phyloP scores from a whole-genome alignment of 2,797 vertebrate species.

The Acipenser ruthenus region DNA sequence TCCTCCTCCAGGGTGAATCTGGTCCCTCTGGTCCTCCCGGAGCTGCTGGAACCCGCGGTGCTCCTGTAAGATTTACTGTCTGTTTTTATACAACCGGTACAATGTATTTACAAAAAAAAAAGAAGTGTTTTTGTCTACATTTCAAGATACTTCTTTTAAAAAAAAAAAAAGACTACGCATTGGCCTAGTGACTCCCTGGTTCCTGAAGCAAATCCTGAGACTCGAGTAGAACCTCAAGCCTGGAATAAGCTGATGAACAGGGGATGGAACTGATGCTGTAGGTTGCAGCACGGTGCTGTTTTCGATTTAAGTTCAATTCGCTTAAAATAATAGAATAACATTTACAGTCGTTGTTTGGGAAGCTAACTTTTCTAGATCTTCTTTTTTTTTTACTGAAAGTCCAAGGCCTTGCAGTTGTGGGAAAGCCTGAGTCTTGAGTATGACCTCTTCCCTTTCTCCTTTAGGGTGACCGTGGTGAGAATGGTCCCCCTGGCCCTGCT shows the following conservation, averaged over 20 bases:
- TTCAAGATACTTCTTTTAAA: neutral
- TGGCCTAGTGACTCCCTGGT: too few relatives aligned
- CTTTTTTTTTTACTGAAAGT: neutral
- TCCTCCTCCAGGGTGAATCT: constrained; percentile 72
- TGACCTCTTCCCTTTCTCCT: constrained; percentile 18
- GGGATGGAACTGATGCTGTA: too few relatives aligned
- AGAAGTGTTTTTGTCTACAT: too few relatives aligned
- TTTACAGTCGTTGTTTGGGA: too few relatives aligned
- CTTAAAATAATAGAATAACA: too few relatives aligned
- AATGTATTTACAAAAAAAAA: too few relatives aligned
- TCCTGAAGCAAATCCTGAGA: too few relatives aligned
- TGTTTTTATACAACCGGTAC: neutral
- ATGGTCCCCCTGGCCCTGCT: constrained; percentile 83
- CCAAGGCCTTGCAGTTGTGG: neutral
- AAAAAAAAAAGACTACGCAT: too few relatives aligned
- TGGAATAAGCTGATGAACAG: too few relatives aligned
- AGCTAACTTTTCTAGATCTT: neutral
- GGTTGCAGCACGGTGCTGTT: too few relatives aligned
- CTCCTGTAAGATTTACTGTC: constrained; percentile 71
- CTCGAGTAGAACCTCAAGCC: too few relatives aligned
- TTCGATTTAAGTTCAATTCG: too few relatives aligned
- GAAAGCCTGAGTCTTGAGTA: neutral
- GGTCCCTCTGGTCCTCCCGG: constrained; percentile 74
- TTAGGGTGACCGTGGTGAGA: constrained; percentile 89
- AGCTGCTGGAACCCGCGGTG: constrained; percentile 75